phyloP scores from a whole-genome alignment of 2,797 vertebrate species.

The Pogonophryne albipinna region DNA sequence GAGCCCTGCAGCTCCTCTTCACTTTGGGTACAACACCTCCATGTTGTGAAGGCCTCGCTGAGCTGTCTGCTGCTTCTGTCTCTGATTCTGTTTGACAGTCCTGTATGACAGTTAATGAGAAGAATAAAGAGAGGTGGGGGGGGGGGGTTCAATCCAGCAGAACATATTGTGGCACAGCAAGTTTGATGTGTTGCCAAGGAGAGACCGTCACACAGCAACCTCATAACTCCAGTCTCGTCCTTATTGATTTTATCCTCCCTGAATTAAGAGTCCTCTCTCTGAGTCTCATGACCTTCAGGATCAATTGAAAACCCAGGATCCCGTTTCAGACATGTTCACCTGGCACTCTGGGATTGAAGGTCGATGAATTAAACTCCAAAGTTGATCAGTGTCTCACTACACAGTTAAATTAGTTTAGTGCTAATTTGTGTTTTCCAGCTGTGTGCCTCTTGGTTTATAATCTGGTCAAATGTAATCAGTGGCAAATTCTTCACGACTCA shows the following conservation, averaged over 20 bases:
- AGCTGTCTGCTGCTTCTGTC: conserved; percentile 27
- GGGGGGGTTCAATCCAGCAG: conserved; percentile 56
- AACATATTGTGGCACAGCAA: conserved; percentile 70
- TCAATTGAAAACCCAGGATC: conserved; percentile 35
- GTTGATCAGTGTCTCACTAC: conserved; percentile 14
- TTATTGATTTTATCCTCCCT: conserved; percentile 55
- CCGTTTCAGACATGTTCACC: conserved; percentile 29
- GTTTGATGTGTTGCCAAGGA: conserved; percentile 68
- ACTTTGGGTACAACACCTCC: conserved; percentile 42
- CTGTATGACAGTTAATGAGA: conserved; percentile 60
- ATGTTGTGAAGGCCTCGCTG: conserved; percentile 12
- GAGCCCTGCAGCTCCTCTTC: conserved; percentile 40
- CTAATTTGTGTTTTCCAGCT: conserved; percentile 36
- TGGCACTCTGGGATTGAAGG: conserved; percentile 15
- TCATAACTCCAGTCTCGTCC: conserved; percentile 51
- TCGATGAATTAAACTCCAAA: conserved; percentile 19
- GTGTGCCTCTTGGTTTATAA: conserved; percentile 27
- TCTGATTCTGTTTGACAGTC: conserved; percentile 67
- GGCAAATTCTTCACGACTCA: conserved; percentile 26
- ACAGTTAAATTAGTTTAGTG: conserved; percentile 27
- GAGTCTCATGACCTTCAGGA: conserved; percentile 47
- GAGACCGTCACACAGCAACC: conserved; percentile 49
- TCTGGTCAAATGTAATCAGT: conserved; percentile 39
- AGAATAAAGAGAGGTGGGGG: conserved; percentile 23
- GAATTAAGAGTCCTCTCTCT: conserved; percentile 37